Conservation (phyloP, 2,888 invertebrate genomes). For the Notodonta dromedarius region DNA sequence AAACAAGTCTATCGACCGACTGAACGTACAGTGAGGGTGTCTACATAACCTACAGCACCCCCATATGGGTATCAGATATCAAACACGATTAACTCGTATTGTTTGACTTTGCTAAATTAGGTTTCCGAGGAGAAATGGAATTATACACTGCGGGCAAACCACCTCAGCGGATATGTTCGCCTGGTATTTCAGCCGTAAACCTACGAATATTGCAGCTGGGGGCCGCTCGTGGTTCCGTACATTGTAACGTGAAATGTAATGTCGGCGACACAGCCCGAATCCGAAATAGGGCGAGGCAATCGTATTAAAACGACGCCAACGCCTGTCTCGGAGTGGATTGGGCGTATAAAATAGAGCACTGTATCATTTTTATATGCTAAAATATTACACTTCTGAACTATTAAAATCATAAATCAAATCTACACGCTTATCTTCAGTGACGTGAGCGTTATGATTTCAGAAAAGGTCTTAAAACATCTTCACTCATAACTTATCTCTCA, state of each 20-base stretch:
- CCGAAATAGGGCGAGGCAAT: constrained; percentile 49
- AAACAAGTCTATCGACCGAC: constrained; percentile 11
- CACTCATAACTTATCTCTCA: constrained; percentile 2
- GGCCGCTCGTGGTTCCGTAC: constrained; percentile 16
- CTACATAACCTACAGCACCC: constrained; percentile 10
- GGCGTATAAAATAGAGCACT: constrained; percentile 5
- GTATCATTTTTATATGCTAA: constrained; percentile 4
- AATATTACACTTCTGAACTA: constrained; percentile 1
- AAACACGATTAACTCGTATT: constrained; percentile 26
- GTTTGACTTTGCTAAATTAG: constrained; percentile 22
- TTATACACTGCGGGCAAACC: constrained; percentile 41
- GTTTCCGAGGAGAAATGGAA: constrained; percentile 41
- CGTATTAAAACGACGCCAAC: constrained; percentile 40
- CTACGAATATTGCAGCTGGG: constrained; percentile 12
- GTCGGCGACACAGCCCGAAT: constrained; percentile 44
- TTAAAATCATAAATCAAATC: constrained; percentile 6
- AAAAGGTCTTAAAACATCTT: constrained; percentile 11
- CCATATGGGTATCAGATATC: constrained; percentile 17
- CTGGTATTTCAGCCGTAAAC: constrained; percentile 20
- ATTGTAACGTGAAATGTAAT: constrained; percentile 47
- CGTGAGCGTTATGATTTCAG: constrained; percentile 8
- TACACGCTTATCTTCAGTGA: neutral
- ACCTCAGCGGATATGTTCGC: constrained; percentile 19
- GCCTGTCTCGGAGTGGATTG: constrained; percentile 5
- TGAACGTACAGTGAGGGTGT: constrained; percentile 7